phyloP scores from a whole-genome alignment of 2,888 invertebrate genomes.

The Lasius fuliginosus region DNA sequence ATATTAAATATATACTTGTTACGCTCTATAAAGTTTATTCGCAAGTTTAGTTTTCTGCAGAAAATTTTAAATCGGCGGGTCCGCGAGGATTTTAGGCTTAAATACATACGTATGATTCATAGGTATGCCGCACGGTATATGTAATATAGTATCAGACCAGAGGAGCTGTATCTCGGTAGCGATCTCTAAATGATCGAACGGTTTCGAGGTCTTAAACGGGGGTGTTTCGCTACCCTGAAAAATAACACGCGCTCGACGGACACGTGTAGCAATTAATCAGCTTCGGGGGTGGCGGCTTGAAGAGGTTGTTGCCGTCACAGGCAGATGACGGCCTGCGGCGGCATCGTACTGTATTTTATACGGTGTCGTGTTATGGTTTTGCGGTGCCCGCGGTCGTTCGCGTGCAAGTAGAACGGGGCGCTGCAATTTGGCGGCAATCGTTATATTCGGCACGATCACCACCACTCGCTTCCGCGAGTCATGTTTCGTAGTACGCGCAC shows the following conservation, averaged over 20 bases:
- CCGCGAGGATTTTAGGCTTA: slow-evolving; percentile 28
- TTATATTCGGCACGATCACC: slow-evolving; percentile 55
- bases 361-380: slow-evolving; percentile 80
- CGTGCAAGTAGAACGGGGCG: slow-evolving; percentile 61
- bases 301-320: slow-evolving; percentile 81
- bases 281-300: slow-evolving; percentile 74
- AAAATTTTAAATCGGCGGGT: not conserved
- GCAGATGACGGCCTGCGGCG: slow-evolving; percentile 81
- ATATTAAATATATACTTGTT: not conserved
- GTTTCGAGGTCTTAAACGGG: slow-evolving; percentile 37
- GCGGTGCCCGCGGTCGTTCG: slow-evolving; percentile 70
- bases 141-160: slow-evolving; percentile 2
- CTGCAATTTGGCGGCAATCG: slow-evolving; percentile 64
- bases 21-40: not conserved
- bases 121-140: not conserved
- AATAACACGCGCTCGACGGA: slow-evolving; percentile 67
- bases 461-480: slow-evolving; percentile 11
- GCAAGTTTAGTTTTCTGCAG: not conserved
- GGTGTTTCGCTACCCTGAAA: slow-evolving; percentile 59
- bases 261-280: slow-evolving; percentile 82
- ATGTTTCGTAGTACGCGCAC: not conserved
- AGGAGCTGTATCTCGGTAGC: slow-evolving; percentile 34
- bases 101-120: slow-evolving; percentile 33
- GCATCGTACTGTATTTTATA: slow-evolving; percentile 81
- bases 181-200: slow-evolving; percentile 52